Percentiles rank a stretch among this genome's conserved stretches.
Conservation (phyloP, 1,140 invertebrate genomes). For the Himalopsyche phryganea region DNA sequence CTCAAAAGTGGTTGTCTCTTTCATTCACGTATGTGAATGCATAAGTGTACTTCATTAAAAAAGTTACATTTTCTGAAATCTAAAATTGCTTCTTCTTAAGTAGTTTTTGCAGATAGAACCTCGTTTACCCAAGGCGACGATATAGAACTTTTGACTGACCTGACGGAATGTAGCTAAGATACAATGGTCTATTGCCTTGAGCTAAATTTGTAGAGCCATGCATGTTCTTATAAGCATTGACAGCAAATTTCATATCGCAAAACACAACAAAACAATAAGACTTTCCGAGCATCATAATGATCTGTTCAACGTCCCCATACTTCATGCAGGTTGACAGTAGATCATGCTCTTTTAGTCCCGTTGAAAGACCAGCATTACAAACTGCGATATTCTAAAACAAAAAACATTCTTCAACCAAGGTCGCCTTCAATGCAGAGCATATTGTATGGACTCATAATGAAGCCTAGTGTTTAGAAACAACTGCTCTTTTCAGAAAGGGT, state of each 20-base stretch:
- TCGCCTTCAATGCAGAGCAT: background rate
- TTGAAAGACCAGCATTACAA: conserved; percentile 73
- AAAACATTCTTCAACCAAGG: no score
- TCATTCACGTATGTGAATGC: no score
- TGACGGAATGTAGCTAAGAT: conserved; percentile 60
- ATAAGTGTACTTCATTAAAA: no score
- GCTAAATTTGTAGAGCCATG: conserved; percentile 55
- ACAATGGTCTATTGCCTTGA: conserved; percentile 56
- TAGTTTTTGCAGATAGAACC: no score
- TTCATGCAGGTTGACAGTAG: conserved; percentile 52
- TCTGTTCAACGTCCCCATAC: conserved; percentile 52
- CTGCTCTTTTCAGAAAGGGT: no score
- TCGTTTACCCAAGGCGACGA: no score
- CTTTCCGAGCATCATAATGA: conserved; percentile 68
- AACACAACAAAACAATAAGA: conserved; percentile 73
- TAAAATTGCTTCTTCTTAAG: no score
- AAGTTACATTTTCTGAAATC: no score
- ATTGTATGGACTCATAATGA: background rate
- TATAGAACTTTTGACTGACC: conserved; percentile 49
- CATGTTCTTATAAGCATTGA: conserved; percentile 50
- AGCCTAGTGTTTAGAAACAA: no score
- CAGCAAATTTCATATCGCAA: conserved; percentile 46
- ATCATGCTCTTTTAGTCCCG: conserved; percentile 62
- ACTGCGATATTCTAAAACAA: conserved; percentile 49
- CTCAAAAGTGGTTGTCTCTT: no score